These are phyloP conservation scores for Hypena proboscidalis DNA, from an alignment of 2,888 invertebrate species.

Conservation along the genomic window DNA sequence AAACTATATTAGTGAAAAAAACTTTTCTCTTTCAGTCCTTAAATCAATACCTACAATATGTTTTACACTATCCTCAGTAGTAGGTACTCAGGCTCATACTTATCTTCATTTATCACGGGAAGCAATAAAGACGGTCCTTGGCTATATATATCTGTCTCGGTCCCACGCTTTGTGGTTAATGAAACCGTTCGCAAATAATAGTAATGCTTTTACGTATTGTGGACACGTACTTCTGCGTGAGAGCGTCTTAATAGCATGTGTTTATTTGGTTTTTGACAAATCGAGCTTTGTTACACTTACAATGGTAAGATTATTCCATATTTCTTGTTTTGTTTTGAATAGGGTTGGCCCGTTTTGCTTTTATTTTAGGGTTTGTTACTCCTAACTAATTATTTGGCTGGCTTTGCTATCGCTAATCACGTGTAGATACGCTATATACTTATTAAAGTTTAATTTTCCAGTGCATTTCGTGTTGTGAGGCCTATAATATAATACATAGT, in stretches of 20 bases:
- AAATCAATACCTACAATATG: conserved; percentile 5
- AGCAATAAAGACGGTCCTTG: conserved; percentile 65
- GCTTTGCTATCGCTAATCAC: too few species aligned
- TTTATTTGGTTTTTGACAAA: conserved; percentile 54
- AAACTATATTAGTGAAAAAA: conserved; percentile 3
- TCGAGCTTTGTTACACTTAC: conserved; percentile 16
- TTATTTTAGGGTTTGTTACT: too few species aligned
- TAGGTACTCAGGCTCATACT: conserved; percentile 41
- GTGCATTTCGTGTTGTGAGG: too few species aligned
- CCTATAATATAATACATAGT: too few species aligned
- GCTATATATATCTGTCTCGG: conserved; percentile 62
- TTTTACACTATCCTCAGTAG: conserved; percentile 20
- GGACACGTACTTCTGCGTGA: conserved; percentile 50
- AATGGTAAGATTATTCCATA: conserved; percentile 8
- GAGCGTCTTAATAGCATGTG: conserved; percentile 47
- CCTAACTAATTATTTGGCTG: too few species aligned
- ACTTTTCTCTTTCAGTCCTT: conserved; percentile 1
- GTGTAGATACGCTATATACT: too few species aligned
- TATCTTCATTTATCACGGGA: conserved; percentile 67
- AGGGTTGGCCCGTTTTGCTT: neutral
- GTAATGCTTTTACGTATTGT: conserved; percentile 57
- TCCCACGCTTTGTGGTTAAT: conserved; percentile 64
- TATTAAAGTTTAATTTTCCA: too few species aligned
- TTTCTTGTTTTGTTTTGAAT: neutral
- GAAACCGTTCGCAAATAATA: conserved; percentile 66